phyloP scores from a whole-genome alignment of 1,140 invertebrate species.

The Kradibia gibbosae region DNA sequence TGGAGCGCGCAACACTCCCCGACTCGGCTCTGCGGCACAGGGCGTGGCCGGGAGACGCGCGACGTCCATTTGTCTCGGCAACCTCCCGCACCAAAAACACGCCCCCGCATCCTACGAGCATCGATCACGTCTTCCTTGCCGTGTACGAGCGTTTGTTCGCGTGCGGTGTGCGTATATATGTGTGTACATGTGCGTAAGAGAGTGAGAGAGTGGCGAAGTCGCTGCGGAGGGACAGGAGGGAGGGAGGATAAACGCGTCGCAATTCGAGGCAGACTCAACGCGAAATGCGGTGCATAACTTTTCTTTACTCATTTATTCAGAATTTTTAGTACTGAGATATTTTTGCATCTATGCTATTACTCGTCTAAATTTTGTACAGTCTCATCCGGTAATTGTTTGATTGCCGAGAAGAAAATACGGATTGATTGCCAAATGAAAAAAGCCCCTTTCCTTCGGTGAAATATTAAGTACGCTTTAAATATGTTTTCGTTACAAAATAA shows the following conservation, averaged over 20 bases:
- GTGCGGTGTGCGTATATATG: not conserved
- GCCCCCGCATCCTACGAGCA: constrained; percentile 73
- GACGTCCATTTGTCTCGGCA: constrained; percentile 74
- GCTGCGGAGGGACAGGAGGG: too few relatives aligned
- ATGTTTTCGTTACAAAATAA: not conserved
- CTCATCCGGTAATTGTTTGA: not conserved
- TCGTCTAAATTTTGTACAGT: not conserved
- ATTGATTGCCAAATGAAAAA: not conserved
- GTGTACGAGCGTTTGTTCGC: constrained; percentile 14
- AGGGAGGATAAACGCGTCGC: not conserved
- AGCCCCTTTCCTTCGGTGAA: not conserved
- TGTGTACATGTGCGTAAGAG: not conserved
- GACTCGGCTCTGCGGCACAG: constrained; percentile 49
- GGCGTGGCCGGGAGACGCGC: constrained; percentile 73
- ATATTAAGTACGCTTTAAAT: not conserved
- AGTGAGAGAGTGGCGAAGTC: constrained; percentile 3
- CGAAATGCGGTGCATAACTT: constrained; percentile 30
- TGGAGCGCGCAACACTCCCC: constrained; percentile 50
- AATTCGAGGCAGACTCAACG: constrained; percentile 2
- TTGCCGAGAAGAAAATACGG: not conserved
- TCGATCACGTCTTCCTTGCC: constrained; percentile 72
- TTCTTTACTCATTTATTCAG: constrained; percentile 20
- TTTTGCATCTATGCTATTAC: not conserved
- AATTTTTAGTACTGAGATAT: constrained; percentile 30
- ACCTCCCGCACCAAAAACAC: constrained; percentile 73